A percentile compares a stretch with the other conserved stretches of the same genome.
Conservation (phyloP, 2,888 invertebrate species). For the Ichneumoninae sp. region DNA sequence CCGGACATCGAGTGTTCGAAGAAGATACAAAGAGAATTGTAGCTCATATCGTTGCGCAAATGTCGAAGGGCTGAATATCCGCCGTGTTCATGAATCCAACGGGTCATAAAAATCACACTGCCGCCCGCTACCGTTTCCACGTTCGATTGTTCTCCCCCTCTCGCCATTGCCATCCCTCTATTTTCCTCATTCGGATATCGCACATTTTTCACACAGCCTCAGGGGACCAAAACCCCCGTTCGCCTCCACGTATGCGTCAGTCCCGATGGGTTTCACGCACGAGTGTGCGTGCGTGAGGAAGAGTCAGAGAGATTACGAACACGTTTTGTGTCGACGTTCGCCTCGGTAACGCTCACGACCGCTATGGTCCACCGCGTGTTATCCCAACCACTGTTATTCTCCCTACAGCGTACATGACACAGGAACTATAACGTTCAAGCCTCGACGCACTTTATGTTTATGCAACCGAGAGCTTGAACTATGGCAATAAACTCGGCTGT, state of each 20-base stretch:
- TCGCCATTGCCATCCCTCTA: background rate
- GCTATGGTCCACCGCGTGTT: constrained; percentile 35
- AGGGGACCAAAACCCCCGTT: constrained; percentile 5
- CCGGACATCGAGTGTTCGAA: background rate
- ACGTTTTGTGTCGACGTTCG: constrained; percentile 35
- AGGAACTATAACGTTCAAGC: constrained; percentile 35
- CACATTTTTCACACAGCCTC: constrained; percentile 36
- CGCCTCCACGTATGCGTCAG: constrained; percentile 16
- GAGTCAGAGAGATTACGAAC: constrained; percentile 43
- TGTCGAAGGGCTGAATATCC: constrained; percentile 30
- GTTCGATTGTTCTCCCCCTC: constrained; percentile 34
- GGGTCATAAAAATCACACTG: constrained; percentile 44
- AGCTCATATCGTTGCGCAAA: background rate
- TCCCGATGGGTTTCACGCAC: background rate
- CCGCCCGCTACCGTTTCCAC: constrained; percentile 1
- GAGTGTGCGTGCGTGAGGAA: constrained; percentile 2
- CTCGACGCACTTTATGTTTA: constrained; percentile 47
- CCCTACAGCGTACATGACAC: constrained; percentile 12
- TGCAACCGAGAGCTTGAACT: constrained; percentile 24
- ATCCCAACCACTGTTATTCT: constrained; percentile 39
- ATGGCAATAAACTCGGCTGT: background rate
- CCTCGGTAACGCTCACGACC: constrained; percentile 44
- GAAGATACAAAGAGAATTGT: background rate
- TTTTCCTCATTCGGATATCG: constrained; percentile 24
- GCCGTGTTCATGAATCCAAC: constrained; percentile 28